A percentile compares a stretch with the other conserved stretches of the same genome.
These are phyloP conservation scores for Eupristina koningsbergeri DNA, from an alignment of 1,140 invertebrate species.

Conservation along the genomic window DNA sequence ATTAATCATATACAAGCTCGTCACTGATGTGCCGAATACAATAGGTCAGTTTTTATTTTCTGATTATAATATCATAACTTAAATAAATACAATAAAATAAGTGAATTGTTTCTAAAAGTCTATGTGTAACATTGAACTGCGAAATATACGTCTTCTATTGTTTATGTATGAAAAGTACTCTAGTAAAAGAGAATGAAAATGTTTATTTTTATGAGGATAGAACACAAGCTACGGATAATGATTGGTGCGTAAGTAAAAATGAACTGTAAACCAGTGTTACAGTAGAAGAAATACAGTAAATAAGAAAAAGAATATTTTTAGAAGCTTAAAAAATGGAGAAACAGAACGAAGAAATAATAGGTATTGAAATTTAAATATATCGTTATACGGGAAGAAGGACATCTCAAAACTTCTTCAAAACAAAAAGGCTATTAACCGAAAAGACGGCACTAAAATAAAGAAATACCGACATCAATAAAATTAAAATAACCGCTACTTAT, in stretches of 20 bases:
- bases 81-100: conserved; percentile 19
- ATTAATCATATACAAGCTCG: not conserved
- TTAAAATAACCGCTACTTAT: too few species aligned
- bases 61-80: conserved; percentile 51
- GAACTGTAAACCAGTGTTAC: not conserved
- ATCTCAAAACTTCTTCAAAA: too few species aligned
- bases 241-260: not conserved
- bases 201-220: not conserved
- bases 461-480: too few species aligned
- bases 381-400: conserved; percentile 26
- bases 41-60: conserved; percentile 13
- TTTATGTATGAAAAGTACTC: not conserved
- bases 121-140: conserved; percentile 45
- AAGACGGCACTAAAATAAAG: too few species aligned
- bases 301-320: not conserved
- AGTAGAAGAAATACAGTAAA: not conserved
- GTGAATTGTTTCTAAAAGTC: not conserved
- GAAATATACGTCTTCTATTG: not conserved
- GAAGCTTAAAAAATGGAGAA: not conserved
- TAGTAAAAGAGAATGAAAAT: conserved; percentile 5
- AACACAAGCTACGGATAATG: not conserved
- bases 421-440: too few species aligned
- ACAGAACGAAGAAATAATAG: not conserved
- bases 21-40: not conserved
- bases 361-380: too few species aligned